Percentiles rank a stretch among this genome's conserved stretches.
phyloP scores from a whole-genome alignment of 1,140 invertebrate species.

The Orchestia grillus region DNA sequence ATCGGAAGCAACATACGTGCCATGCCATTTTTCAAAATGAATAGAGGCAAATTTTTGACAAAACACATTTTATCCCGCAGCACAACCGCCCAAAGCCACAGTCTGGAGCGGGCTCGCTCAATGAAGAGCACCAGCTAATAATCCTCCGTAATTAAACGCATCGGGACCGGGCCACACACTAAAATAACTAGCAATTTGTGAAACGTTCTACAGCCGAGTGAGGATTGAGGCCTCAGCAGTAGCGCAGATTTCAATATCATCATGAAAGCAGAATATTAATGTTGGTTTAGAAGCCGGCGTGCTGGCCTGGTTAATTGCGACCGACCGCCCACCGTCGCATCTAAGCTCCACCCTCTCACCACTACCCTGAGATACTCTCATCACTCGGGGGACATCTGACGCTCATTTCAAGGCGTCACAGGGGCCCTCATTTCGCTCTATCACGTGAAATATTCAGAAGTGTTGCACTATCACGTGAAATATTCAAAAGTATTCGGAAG shows the following conservation, averaged over 20 bases:
- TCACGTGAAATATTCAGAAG: neutral
- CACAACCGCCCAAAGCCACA: neutral
- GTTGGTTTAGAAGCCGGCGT: neutral
- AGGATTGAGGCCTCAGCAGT: neutral
- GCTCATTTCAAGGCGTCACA: neutral
- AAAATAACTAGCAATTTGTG: constrained; percentile 35
- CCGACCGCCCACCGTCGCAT: neutral
- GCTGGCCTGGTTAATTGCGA: constrained; percentile 22
- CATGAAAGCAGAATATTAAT: constrained; percentile 47
- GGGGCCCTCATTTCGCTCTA: neutral
- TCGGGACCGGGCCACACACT: neutral
- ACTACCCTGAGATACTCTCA: neutral
- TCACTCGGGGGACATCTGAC: neutral
- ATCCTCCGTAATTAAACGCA: constrained; percentile 36
- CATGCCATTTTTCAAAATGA: neutral
- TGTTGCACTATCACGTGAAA: neutral
- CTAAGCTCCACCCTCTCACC: neutral
- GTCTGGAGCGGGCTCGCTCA: constrained; percentile 12
- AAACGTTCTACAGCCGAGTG: constrained; percentile 22
- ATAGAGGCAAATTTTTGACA: neutral
- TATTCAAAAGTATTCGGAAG: neutral
- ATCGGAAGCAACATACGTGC: neutral
- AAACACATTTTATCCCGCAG: neutral
- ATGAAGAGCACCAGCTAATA: constrained; percentile 26
- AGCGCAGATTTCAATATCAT: constrained; percentile 37